Base-by-base conservation (phyloP, 2,113 vertebrate genomes). In the Hipposideros armiger region DNA sequence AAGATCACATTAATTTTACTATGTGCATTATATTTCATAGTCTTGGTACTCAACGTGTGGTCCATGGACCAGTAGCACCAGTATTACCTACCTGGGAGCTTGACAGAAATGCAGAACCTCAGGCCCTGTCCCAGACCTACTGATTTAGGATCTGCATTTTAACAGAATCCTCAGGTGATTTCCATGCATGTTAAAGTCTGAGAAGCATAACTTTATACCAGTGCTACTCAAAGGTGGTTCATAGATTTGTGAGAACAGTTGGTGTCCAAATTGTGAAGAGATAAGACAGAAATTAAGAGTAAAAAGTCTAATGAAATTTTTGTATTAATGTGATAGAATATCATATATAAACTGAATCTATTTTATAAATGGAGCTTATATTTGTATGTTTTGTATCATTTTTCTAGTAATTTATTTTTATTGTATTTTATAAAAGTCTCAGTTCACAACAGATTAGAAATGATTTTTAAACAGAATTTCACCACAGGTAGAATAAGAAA, bases 381-480 rank as follows among this genome's bases (percentile, higher is more conserved):
- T 67, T 70, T 87, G 45, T 72, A 56, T 76, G 78, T 47, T 67
- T 82, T 87, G 40, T 56, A 47, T 24, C 32, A 28, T 90, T 97
- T 88, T 92, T 64, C 83, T 62, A 73, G 22, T 74, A 45, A 81
- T 47, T 36, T 32, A 40, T 52, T 90, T 92, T 90, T 66, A 91
- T 32, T 88, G 32, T 2, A 74, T 64, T 84, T 92, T 77, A 76
- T 78, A 90, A 70, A 72, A 81, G 24, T 76, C 69, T 47, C 42
- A 54, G 36, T 80, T 92, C 47, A 86, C 14, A 86, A 54, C 11
- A 89, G 66, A 77, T 73, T 90, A 47, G 40, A 95, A 94, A 40
- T 88, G 13, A 91, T 45, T 82, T 94, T 96, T 73, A 81, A 87
- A 67, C 80, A 50, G 45, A 94, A 87, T 78, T 87, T 78, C 40